phyloP scores from a whole-genome alignment of 2,888 invertebrate species.

The Leucophenga montana region DNA sequence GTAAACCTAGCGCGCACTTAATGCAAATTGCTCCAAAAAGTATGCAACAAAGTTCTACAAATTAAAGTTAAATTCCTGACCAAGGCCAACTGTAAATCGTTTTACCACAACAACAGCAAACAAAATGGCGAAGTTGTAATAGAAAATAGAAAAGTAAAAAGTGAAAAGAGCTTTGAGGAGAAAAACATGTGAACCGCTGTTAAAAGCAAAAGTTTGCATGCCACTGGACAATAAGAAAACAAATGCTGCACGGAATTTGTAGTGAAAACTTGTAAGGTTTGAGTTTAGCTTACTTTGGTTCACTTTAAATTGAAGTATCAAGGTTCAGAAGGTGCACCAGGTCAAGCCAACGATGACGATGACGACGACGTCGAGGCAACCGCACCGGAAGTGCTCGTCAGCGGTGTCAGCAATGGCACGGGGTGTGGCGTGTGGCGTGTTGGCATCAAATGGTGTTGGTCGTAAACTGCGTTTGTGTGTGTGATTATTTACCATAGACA shows the following conservation, averaged over 20 bases:
- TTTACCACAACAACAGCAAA: slow-evolving; percentile 34
- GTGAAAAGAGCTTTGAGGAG: too few species aligned
- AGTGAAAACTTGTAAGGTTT: slow-evolving; percentile 38
- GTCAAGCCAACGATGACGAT: slow-evolving; percentile 1
- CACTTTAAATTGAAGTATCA: slow-evolving; percentile 40
- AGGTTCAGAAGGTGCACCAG: slow-evolving; percentile 44
- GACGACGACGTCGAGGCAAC: background rate
- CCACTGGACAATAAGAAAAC: slow-evolving; percentile 61
- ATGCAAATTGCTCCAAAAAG: slow-evolving; percentile 1
- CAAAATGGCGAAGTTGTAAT: slow-evolving; percentile 37
- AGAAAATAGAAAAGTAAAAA: slow-evolving; percentile 30
- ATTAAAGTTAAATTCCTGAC: slow-evolving; percentile 30
- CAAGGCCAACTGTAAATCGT: slow-evolving; percentile 56
- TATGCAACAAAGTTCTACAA: slow-evolving; percentile 28
- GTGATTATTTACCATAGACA: slow-evolving; percentile 38
- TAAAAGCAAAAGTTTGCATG: slow-evolving; percentile 57
- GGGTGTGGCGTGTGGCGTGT: background rate
- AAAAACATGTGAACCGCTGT: background rate
- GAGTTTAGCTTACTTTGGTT: slow-evolving; percentile 6
- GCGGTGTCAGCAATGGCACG: slow-evolving; percentile 26
- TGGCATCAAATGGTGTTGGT: background rate
- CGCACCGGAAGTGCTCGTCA: background rate
- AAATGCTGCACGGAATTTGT: slow-evolving; percentile 35
- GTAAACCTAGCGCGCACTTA: background rate
- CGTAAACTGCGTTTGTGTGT: too few species aligned